A percentile compares a stretch with the other conserved stretches of the same genome.
Evolutionary conservation across 2,113 vertebrate genomes (phyloP).

Genomic region (Poicephalus gulielmi): DNA sequence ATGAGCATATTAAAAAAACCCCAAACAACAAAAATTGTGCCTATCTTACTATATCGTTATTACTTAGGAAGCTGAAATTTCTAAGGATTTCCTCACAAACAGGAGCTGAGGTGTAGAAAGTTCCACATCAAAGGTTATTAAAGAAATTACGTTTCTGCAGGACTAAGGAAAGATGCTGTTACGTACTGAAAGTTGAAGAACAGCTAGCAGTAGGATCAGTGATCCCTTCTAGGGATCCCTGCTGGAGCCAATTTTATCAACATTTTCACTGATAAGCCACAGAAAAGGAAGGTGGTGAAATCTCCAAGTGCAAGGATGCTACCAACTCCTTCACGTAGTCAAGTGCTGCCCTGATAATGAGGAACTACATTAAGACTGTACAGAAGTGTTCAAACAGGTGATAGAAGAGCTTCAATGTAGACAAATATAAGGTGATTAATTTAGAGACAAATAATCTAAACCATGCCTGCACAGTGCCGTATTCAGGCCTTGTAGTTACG

Average conservation of each 20-base stretch:
- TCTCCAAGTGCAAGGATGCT: not conserved
- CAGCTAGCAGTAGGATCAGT: not conserved
- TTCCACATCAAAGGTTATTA: not conserved
- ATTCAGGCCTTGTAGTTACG: not conserved
- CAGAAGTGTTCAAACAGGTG: not conserved
- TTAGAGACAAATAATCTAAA: not conserved
- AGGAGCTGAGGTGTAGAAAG: not conserved
- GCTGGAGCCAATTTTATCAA: not conserved
- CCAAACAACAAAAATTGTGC: not conserved
- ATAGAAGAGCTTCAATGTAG: not conserved
- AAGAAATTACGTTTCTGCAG: not conserved
- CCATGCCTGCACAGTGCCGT: not conserved
- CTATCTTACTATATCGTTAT: not conserved
- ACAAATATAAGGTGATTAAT: not conserved
- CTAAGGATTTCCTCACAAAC: not conserved
- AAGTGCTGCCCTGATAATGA: not conserved
- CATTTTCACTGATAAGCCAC: not conserved
- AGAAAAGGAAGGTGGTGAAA: not conserved
- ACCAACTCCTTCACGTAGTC: not conserved
- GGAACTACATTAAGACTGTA: not conserved
- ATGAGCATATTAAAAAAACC: not conserved
- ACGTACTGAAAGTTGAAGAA: not conserved
- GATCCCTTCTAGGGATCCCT: not conserved
- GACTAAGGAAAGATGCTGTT: not conserved
- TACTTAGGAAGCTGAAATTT: not conserved